A percentile compares a stretch with the other conserved stretches of the same genome.
Conservation (phyloP, 2,113 vertebrate genomes). For the Macquaria australasica region DNA sequence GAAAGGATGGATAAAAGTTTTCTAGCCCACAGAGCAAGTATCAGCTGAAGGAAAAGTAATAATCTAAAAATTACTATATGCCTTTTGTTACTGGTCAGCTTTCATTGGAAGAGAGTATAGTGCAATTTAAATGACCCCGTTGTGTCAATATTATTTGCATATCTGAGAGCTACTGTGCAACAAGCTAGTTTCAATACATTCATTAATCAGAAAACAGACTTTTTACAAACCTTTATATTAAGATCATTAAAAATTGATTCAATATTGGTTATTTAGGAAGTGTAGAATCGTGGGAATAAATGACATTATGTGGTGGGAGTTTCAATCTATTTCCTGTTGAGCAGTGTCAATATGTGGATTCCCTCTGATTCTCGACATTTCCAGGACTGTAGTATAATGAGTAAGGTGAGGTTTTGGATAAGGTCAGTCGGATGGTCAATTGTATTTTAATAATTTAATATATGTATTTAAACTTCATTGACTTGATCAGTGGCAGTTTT, state of each 20-base stretch:
- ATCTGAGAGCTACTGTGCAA: conserved; percentile 37
- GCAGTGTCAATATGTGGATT: not conserved
- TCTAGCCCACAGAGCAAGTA: not conserved
- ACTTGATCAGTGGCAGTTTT: conserved; percentile 9
- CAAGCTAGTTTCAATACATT: conserved; percentile 44
- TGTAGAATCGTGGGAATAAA: not conserved
- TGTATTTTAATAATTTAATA: conserved; percentile 18
- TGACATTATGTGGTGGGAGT: not conserved
- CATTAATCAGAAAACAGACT: conserved; percentile 26
- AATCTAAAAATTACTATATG: not conserved
- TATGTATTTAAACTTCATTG: conserved; percentile 8
- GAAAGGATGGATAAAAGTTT: not conserved
- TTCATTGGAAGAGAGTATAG: conserved; percentile 7
- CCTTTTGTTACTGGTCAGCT: not conserved
- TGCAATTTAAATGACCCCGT: conserved; percentile 26
- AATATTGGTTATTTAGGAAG: not conserved
- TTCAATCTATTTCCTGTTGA: not conserved
- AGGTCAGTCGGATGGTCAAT: not conserved
- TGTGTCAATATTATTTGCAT: conserved; percentile 25
- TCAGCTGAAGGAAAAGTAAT: not conserved
- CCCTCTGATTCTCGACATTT: not conserved
- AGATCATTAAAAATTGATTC: not conserved
- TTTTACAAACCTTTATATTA: not conserved
- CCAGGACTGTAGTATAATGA: not conserved
- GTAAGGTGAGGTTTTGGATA: not conserved